Evolutionary conservation across 2,888 invertebrate species (phyloP), one percentile per base, ranked within the genome.

Genomic region (Dolomedes plantarius): DNA sequence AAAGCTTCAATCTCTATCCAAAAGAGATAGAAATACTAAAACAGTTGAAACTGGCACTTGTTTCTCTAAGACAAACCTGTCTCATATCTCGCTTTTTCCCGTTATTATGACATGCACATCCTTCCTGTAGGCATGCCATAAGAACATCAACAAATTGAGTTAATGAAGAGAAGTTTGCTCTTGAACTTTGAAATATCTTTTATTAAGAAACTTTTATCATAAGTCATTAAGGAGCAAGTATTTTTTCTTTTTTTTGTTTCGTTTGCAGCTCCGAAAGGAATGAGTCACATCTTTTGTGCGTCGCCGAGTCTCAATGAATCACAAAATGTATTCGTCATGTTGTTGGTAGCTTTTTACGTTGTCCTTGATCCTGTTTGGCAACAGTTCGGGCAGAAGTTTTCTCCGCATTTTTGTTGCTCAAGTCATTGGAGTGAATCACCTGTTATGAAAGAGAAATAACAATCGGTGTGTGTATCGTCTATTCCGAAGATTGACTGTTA

Each of bases 341-440:
- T 23, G 56, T 56, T 56, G 23, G 19, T 23, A 3, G 19, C 56
- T 23, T 56, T 56, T 56, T 56, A 3, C 11, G 19, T 56, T 23
- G 56, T 6, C 56, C 56, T 56, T 56, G 56, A 56, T 56, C 23
- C 23, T 56, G 19, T 56, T 56, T 56, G 3, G 56, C 56, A 56
- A 23, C 56, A 23, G 56, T 56, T 19, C 5, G 1, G 1, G 23
- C 23, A 23, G 11, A 56, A 56, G 5, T 16, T 19, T 23, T 56
- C 16, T 3, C 23, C 5, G 16, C 56, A 56, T 23, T 56, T 56
- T 16, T 56, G 23, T 23, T 56, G 16, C 56, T 11, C 5, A 56
- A 56, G 56, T 23, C 56, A 56, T 16, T 23, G 23, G 56, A 56
- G 11, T 56, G 56, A 56, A 56, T 56, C 56, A 56, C 56, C 56